Percentiles rank a stretch among this genome's conserved stretches.
Conservation (phyloP, 2,888 invertebrate species). For the Cryptus armator region DNA sequence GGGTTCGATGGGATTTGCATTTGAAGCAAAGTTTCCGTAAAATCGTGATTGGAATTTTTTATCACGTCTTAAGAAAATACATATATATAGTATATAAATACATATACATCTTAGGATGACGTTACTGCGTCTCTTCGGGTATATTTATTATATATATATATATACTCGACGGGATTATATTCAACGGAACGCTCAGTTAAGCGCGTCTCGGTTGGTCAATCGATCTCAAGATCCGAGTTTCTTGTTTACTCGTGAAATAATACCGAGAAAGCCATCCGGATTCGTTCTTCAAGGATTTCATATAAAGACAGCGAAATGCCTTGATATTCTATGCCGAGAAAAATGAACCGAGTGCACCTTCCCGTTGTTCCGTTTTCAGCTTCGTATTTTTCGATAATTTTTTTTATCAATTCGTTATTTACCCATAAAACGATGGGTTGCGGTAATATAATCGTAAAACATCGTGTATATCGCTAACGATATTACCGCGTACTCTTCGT, state of each 20-base stretch:
- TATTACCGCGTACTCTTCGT: neutral
- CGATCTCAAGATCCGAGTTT: slow-evolving; percentile 7
- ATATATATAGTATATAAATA: slow-evolving; percentile 4
- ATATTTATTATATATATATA: neutral
- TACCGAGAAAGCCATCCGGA: slow-evolving; percentile 23
- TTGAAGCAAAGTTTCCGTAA: slow-evolving; percentile 27
- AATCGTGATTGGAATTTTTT: slow-evolving; percentile 54
- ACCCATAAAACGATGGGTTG: neutral
- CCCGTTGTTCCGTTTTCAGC: neutral
- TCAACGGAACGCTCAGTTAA: slow-evolving; percentile 27
- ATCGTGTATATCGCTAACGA: neutral
- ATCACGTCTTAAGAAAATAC: slow-evolving; percentile 40
- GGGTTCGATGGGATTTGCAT: slow-evolving; percentile 40
- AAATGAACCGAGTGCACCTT: neutral
- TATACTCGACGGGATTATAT: slow-evolving; percentile 37
- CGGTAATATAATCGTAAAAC: neutral
- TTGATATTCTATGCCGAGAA: neutral
- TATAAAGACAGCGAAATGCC: neutral
- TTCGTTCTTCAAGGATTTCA: slow-evolving; percentile 28
- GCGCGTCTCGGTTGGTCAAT: slow-evolving; percentile 53
- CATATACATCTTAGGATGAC: neutral
- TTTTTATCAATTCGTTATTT: neutral
- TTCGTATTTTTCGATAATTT: neutral
- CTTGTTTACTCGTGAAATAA: slow-evolving; percentile 50
- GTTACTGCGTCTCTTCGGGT: neutral